A percentile compares a stretch with the other conserved stretches of the same genome.
Conservation (phyloP, 2,113 vertebrate species). For the Chloroceryle aenea region DNA sequence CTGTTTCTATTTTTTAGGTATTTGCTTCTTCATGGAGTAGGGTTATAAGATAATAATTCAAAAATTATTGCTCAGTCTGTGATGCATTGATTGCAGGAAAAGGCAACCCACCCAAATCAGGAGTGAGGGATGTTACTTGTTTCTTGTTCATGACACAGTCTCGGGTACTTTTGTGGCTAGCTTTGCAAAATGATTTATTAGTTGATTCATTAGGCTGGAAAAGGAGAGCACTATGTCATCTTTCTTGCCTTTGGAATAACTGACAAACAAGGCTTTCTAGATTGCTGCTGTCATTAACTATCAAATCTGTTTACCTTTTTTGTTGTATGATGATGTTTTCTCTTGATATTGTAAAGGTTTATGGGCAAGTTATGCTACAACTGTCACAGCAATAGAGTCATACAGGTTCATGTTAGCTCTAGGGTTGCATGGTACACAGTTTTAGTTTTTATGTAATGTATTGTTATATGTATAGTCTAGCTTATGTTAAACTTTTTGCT, state of each 20-base stretch:
- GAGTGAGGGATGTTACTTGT: neutral
- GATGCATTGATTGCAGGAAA: neutral
- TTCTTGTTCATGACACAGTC: neutral
- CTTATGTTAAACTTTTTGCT: neutral
- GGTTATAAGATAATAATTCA: neutral
- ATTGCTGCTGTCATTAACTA: neutral
- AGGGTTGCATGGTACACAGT: neutral
- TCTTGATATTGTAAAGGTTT: neutral
- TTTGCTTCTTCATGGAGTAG: neutral
- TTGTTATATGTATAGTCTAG: neutral
- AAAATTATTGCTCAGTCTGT: neutral
- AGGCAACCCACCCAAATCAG: too few relatives aligned
- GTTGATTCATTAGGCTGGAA: neutral
- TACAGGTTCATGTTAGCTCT: neutral
- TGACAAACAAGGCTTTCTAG: neutral
- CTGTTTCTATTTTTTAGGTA: neutral
- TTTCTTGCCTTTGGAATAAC: neutral
- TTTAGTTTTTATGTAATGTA: neutral
- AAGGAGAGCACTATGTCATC: neutral
- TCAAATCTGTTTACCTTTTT: neutral
- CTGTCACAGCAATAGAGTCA: neutral
- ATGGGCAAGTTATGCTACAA: neutral
- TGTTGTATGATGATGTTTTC: neutral
- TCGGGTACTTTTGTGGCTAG: neutral
- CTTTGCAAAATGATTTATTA: constrained; percentile 14